These are phyloP conservation scores for Limenitis arthemis DNA, from an alignment of 2,888 invertebrate genomes.

Conservation along the genomic window DNA sequence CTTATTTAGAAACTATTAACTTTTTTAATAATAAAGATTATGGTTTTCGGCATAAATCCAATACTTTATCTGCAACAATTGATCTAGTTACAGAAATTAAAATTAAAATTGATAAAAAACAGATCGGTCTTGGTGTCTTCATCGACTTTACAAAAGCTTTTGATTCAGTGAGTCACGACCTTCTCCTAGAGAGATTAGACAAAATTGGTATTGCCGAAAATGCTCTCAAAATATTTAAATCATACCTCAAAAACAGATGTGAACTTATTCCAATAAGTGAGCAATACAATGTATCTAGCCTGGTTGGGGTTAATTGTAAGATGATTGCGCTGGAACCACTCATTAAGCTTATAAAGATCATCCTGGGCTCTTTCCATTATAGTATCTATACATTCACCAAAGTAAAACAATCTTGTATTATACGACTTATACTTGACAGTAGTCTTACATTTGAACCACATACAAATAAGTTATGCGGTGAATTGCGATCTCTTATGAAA, in stretches of 20 bases:
- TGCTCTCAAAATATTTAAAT: neutral
- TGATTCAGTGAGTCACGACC: neutral
- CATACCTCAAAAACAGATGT: neutral
- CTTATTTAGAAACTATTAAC: neutral
- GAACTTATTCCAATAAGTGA: neutral
- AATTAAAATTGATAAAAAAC: too few relatives aligned
- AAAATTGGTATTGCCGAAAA: neutral
- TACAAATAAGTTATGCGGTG: too few relatives aligned
- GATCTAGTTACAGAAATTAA: neutral
- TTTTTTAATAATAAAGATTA: neutral
- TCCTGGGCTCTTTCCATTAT: too few relatives aligned
- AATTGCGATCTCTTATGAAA: too few relatives aligned
- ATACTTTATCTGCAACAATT: slow-evolving; percentile 6
- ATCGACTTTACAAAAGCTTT: neutral
- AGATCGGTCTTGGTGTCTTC: neutral
- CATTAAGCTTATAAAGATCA: neutral
- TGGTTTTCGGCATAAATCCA: neutral
- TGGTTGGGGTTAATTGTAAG: too few relatives aligned
- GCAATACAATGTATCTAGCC: too few relatives aligned
- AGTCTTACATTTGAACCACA: too few relatives aligned
- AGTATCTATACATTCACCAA: too few relatives aligned
- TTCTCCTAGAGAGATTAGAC: neutral
- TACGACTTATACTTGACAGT: too few relatives aligned
- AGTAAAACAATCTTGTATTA: too few relatives aligned
- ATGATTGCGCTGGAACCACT: too few relatives aligned